Evolutionary conservation across 2,888 invertebrate genomes (phyloP).

Genomic region (Venustoraphidia nigricollis): DNA sequence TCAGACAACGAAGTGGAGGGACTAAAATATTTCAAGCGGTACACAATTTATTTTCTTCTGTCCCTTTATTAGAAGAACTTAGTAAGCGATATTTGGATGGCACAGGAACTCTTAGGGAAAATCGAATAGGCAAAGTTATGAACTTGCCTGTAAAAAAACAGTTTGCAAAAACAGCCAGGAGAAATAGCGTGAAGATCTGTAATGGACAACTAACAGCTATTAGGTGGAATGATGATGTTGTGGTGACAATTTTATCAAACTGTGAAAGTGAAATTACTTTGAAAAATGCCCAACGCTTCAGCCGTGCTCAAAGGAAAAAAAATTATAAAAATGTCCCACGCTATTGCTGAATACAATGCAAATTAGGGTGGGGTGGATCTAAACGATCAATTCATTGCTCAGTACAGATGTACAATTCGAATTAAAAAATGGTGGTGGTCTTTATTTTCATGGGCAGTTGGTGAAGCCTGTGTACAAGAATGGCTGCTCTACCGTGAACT

Average conservation of each 20-base stretch:
- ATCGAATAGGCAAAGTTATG: background rate
- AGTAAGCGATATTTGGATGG: constrained; percentile 1
- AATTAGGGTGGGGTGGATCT: constrained; percentile 1
- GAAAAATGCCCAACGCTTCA: background rate
- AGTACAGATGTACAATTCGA: background rate
- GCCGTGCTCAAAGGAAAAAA: background rate
- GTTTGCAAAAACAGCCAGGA: background rate
- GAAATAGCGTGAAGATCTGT: background rate
- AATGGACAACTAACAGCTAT: background rate
- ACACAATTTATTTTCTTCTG: constrained; percentile 6
- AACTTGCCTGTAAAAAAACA: background rate
- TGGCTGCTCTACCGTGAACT: background rate
- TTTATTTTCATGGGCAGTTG: background rate
- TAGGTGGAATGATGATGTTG: background rate
- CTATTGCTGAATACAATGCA: background rate
- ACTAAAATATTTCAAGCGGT: constrained; percentile 1
- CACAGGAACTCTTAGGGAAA: constrained; percentile 3
- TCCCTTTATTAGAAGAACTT: constrained; percentile 2
- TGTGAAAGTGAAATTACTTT: background rate
- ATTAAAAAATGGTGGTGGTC: constrained; percentile 2
- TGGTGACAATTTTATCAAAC: background rate
- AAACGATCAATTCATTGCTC: background rate
- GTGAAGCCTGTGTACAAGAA: background rate
- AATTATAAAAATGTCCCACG: background rate
- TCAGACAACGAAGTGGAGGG: constrained; percentile 6